Evolutionary conservation across 2,797 vertebrate genomes (phyloP).

Genomic region (Chiroxiphia lanceolata): DNA sequence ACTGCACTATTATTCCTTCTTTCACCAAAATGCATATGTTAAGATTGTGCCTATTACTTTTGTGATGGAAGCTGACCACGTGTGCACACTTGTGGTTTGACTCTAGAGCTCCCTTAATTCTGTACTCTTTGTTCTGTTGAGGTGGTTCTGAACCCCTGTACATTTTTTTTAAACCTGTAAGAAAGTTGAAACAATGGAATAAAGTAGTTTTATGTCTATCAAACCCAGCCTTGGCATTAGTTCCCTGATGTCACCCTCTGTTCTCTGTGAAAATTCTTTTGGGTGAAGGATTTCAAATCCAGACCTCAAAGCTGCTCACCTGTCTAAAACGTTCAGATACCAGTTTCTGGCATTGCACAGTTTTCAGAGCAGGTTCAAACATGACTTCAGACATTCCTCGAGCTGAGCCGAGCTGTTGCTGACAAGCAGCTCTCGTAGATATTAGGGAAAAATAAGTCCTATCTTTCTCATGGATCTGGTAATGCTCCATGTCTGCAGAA

Average conservation of each 20-base stretch:
- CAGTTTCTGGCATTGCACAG: neutral
- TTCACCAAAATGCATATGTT: constrained; percentile 69
- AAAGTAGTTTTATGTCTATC: constrained; percentile 70
- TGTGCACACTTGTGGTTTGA: constrained; percentile 63
- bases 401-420: neutral
- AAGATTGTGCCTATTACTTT: constrained; percentile 68
- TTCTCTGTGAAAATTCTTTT: neutral
- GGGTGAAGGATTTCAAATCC: neutral
- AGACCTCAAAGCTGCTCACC: neutral
- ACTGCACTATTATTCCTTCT: constrained; percentile 62
- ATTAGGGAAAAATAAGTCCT: neutral
- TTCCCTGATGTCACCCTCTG: constrained; percentile 36
- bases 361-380: neutral
- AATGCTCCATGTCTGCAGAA: neutral
- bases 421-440: neutral
- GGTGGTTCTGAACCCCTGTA: constrained; percentile 74
- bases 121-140: constrained; percentile 57
- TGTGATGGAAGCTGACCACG: constrained; percentile 56
- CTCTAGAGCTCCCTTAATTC: constrained; percentile 32
- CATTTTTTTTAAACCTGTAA: constrained; percentile 68
- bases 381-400: neutral
- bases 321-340: neutral
- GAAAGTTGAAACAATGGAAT: constrained; percentile 72
- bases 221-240: constrained; percentile 65
- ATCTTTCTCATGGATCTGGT: fast-evolving